These are phyloP conservation scores for Pseudeuparius sepicola DNA, from an alignment of 2,888 invertebrate species.

Conservation along the genomic window DNA sequence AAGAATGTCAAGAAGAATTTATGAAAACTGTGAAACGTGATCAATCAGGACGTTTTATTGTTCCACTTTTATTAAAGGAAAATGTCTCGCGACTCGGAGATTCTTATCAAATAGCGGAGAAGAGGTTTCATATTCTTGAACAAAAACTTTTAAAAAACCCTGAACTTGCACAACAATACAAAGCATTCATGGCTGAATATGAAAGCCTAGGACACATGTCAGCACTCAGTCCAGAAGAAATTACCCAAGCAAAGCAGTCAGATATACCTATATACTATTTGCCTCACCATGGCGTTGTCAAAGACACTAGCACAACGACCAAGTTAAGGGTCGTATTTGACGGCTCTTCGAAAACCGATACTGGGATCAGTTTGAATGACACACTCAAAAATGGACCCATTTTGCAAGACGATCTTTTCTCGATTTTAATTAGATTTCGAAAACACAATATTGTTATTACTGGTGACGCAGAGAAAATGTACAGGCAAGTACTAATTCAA, in stretches of 20 bases:
- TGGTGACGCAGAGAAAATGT: slow-evolving; percentile 22
- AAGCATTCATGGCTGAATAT: slow-evolving; percentile 18
- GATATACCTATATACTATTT: slow-evolving; percentile 9
- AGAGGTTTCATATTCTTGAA: slow-evolving; percentile 20
- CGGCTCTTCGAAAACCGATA: slow-evolving; percentile 1
- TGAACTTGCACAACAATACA: slow-evolving; percentile 14
- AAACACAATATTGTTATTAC: slow-evolving; percentile 18
- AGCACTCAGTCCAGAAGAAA: too few relatives aligned
- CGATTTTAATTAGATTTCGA: slow-evolving; percentile 16
- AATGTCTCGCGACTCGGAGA: slow-evolving; percentile 16
- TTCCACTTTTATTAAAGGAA: slow-evolving; percentile 16
- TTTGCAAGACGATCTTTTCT: slow-evolving; percentile 19
- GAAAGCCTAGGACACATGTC: slow-evolving; percentile 17
- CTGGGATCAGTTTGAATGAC: slow-evolving; percentile 13
- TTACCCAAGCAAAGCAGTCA: slow-evolving; percentile 3
- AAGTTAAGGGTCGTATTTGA: slow-evolving; percentile 15
- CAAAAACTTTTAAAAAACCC: too few relatives aligned
- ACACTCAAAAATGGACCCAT: slow-evolving; percentile 15
- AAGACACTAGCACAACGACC: slow-evolving; percentile 10
- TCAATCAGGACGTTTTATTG: slow-evolving; percentile 15
- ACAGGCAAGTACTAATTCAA: slow-evolving; percentile 16
- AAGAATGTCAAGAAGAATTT: slow-evolving; percentile 17
- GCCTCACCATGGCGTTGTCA: slow-evolving; percentile 14
- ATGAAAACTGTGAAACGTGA: slow-evolving; percentile 10
- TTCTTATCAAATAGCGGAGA: slow-evolving; percentile 16